phyloP scores from a whole-genome alignment of 2,113 vertebrate species.

The Ariopsis seemanni region DNA sequence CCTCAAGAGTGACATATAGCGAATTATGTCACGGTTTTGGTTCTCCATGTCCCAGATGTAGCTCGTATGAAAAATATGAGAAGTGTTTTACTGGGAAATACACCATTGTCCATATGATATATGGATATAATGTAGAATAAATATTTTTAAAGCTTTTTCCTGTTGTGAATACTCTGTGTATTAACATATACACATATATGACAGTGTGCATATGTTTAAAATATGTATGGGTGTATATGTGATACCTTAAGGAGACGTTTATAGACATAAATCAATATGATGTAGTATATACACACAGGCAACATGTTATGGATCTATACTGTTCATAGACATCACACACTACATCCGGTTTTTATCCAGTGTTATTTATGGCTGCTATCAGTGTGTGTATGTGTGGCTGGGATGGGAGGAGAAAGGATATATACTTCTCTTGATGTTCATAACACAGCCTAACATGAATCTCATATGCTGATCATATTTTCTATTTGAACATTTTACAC shows the following conservation, averaged over 20 bases:
- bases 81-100: too few relatives aligned
- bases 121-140: background rate
- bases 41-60: too few relatives aligned
- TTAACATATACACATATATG: background rate
- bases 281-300: constrained; percentile 43
- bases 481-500: constrained; percentile 48
- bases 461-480: constrained; percentile 47
- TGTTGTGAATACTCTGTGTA: background rate
- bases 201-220: background rate
- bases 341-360: constrained; percentile 38
- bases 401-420: constrained; percentile 23
- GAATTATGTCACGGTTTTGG: too few relatives aligned
- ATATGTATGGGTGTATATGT: background rate
- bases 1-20: too few relatives aligned
- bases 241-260: background rate
- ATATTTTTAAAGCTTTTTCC: background rate
- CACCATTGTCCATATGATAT: background rate
- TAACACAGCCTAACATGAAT: constrained; percentile 51
- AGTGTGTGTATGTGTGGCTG: constrained; percentile 56
- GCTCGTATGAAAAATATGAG: too few relatives aligned
- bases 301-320: constrained; percentile 47
- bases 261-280: constrained; percentile 34
- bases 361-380: constrained; percentile 43
- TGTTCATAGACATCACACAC: constrained; percentile 61
- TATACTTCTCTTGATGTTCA: constrained; percentile 54